Evolutionary conservation across 2,113 vertebrate species (phyloP).

Genomic region (Paramisgurnus dabryanus): DNA sequence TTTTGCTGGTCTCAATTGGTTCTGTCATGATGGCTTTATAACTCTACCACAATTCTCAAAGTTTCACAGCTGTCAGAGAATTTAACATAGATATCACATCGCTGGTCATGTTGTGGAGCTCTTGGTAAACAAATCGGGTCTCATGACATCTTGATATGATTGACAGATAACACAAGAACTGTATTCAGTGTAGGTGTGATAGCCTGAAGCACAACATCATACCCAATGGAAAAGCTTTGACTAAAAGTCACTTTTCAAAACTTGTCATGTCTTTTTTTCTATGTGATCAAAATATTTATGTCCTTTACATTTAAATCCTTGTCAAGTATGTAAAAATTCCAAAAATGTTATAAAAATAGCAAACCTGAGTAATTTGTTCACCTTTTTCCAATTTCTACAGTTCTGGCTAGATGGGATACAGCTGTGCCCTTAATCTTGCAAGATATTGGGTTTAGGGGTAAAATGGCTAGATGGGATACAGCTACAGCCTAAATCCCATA

Average conservation of each 20-base stretch:
- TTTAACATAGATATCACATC: background rate
- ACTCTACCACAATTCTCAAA: too few species aligned
- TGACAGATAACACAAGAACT: conserved; percentile 16
- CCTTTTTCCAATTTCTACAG: too few species aligned
- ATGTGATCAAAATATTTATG: background rate
- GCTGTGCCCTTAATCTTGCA: too few species aligned
- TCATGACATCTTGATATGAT: background rate
- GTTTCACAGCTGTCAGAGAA: background rate
- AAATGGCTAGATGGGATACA: too few species aligned
- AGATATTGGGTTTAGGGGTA: too few species aligned
- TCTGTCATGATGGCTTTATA: background rate
- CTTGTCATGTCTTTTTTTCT: background rate
- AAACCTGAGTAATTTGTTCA: background rate
- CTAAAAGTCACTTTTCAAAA: background rate
- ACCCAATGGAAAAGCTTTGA: conserved; percentile 10
- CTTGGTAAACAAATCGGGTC: background rate
- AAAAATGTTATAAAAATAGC: background rate
- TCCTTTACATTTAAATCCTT: background rate
- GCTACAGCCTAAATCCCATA: too few species aligned
- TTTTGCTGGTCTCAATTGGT: background rate
- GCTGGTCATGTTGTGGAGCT: background rate
- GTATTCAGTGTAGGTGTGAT: conserved; percentile 6
- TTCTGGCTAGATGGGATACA: too few species aligned
- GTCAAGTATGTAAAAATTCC: background rate
- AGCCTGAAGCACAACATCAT: background rate